phyloP scores from a whole-genome alignment of 1,140 invertebrate species.

The Anoplophora glabripennis region DNA sequence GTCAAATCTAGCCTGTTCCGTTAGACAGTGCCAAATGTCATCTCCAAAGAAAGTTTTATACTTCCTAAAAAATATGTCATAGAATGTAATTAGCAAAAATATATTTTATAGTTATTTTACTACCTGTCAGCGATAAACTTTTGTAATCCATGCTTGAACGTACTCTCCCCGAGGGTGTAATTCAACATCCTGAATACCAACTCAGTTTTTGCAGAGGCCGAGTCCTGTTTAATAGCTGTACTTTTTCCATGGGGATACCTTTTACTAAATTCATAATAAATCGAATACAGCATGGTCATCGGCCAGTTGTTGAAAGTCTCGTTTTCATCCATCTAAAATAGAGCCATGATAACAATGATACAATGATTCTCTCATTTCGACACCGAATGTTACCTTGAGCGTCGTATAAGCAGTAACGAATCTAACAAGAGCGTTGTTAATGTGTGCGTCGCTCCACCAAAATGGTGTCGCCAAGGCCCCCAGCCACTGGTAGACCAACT shows the following conservation, averaged over 20 bases:
- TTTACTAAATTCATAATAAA: conserved; percentile 74
- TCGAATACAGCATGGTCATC: conserved; percentile 68
- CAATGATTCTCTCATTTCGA: no score
- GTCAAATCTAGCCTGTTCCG: conserved; percentile 61
- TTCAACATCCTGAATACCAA: conserved; percentile 92
- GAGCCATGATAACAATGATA: conserved; percentile 3
- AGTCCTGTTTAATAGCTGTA: conserved; percentile 70
- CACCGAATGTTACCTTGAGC: conserved; percentile 63
- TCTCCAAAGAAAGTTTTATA: conserved; percentile 73
- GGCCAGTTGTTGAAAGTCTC: conserved; percentile 74
- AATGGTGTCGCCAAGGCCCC: conserved; percentile 68
- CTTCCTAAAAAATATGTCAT: conserved; percentile 51
- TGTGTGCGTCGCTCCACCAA: conserved; percentile 67
- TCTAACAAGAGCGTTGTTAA: conserved; percentile 70
- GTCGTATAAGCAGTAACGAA: conserved; percentile 68
- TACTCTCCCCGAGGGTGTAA: conserved; percentile 74
- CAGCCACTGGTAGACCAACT: conserved; percentile 72
- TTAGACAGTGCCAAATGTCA: conserved; percentile 77
- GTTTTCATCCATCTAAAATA: conserved; percentile 59
- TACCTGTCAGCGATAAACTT: conserved; percentile 65
- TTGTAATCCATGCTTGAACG: conserved; percentile 73
- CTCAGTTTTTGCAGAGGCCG: conserved; percentile 70
- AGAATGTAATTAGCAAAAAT: no score
- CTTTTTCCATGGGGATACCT: conserved; percentile 67
- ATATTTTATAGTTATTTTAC: not conserved